These are phyloP conservation scores for Germaria angustata DNA, from an alignment of 2,888 invertebrate genomes.

Conservation along the genomic window DNA sequence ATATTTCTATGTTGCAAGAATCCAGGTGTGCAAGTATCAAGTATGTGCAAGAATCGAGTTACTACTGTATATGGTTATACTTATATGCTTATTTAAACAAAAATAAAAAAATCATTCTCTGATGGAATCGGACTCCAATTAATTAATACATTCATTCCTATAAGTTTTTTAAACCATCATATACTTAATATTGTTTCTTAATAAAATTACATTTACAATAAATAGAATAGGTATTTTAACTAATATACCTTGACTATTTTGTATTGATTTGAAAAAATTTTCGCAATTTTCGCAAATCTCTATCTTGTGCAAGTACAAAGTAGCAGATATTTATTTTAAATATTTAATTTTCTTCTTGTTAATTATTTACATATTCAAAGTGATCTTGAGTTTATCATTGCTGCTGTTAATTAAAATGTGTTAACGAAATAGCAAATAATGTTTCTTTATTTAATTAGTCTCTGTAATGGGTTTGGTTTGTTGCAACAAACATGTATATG, in stretches of 20 bases:
- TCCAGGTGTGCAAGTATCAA: too few relatives aligned
- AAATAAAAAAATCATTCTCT: too few relatives aligned
- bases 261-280: slow-evolving; percentile 45
- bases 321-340: background rate
- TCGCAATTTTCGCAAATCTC: slow-evolving; percentile 15
- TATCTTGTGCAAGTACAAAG: background rate
- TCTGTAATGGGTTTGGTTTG: background rate
- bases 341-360: background rate
- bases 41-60: too few relatives aligned
- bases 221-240: background rate
- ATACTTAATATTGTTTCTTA: background rate
- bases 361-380: slow-evolving; percentile 33
- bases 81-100: too few relatives aligned
- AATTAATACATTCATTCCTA: too few relatives aligned
- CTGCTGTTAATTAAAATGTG: slow-evolving; percentile 28
- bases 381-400: slow-evolving; percentile 39
- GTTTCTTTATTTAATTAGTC: slow-evolving; percentile 4
- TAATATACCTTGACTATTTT: background rate
- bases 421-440: slow-evolving; percentile 36
- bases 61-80: too few relatives aligned
- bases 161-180: too few relatives aligned
- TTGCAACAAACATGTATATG: background rate
- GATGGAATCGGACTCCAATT: too few relatives aligned
- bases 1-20: too few relatives aligned
- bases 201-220: background rate